Base-by-base conservation (phyloP, 2,113 vertebrate genomes). In the Paramisgurnus dabryanus region DNA sequence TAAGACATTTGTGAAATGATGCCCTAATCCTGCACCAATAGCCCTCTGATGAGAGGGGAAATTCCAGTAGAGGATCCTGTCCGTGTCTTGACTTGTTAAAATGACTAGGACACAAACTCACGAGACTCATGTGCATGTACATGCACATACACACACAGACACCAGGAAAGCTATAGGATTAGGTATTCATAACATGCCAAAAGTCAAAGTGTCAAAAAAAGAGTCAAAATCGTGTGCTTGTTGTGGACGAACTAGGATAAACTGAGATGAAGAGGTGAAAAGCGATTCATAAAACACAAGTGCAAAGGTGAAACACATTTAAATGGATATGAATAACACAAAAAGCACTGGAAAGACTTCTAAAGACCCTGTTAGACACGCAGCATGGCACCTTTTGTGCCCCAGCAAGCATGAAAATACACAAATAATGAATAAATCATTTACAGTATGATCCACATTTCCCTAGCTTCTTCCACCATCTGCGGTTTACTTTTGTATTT, bases 81-180 rank as follows among this genome's bases (percentile, higher is more conserved):
- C 63, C 64, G 57, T 7, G 82, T 80, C 72, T 66, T 57, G 67
- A 67, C 82, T 75, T 84, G 82, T 39, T 66, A 0, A 57, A 69
- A 50, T 22, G 34, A 79, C 79, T 80, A 50, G 60, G 17, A 57
- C 70, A 81, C 49, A 22, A 27, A 58, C 7, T 7, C 18, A 18
- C 18, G 34, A 47, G n/a, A 75, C 18, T 49, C 58, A 49, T 39
- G 13, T 34, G 60, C 72, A 34, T 75, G 58, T 63, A 74, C 63
- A 64, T 63, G 27, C 67, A 10, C 69, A 64, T n/a, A 12, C 6
- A 27, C 53, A 43, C 63, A 76, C 55, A 76, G 22, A 76, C 7
- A 61, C 53, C 10, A 11, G 49, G 9, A 45, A 41, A 75, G 47
- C 74, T 53, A 76, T n/a, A 64, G 27, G 72, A 58, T 57, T 74